Evolutionary conservation across 2,797 vertebrate genomes (phyloP).

Genomic region (Cyprinodon diabolis): DNA sequence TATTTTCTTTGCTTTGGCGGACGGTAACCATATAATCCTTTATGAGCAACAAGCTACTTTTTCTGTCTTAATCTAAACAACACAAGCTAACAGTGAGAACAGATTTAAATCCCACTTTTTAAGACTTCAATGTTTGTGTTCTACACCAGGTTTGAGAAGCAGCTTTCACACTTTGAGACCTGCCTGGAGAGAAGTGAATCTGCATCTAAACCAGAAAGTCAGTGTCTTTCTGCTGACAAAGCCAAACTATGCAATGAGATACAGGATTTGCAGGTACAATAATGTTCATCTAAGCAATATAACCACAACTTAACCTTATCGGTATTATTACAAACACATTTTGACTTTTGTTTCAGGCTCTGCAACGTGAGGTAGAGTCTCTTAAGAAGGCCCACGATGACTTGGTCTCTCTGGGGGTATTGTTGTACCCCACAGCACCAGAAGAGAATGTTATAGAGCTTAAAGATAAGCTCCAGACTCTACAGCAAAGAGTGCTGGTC

Average conservation of each 20-base stretch:
- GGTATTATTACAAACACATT: too few relatives aligned
- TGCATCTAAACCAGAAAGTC: conserved; percentile 73
- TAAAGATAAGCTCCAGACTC: conserved; percentile 78
- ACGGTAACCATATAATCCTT: neutral
- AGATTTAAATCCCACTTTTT: neutral
- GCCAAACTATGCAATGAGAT: conserved; percentile 86
- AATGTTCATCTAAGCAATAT: neutral
- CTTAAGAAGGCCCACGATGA: conserved; percentile 74
- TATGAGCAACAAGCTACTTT: neutral
- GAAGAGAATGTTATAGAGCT: conserved; percentile 78
- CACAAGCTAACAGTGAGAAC: neutral
- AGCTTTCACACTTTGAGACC: conserved; percentile 82
- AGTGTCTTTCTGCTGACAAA: conserved; percentile 85
- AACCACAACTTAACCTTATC: neutral
- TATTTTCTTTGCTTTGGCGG: neutral
- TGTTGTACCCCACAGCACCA: conserved; percentile 82
- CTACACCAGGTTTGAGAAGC: conserved; percentile 89
- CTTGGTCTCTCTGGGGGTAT: conserved; percentile 78
- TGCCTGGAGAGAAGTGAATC: conserved; percentile 90
- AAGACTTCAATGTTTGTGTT: conserved; percentile 15
- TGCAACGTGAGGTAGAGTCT: conserved; percentile 80
- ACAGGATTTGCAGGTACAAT: conserved; percentile 84
- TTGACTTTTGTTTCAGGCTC: conserved; percentile 70
- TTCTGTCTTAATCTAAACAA: neutral
- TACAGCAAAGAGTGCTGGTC: conserved; percentile 81